Evolutionary conservation across 2,113 vertebrate genomes (phyloP).

Genomic region (Chlorocebus sabaeus): DNA sequence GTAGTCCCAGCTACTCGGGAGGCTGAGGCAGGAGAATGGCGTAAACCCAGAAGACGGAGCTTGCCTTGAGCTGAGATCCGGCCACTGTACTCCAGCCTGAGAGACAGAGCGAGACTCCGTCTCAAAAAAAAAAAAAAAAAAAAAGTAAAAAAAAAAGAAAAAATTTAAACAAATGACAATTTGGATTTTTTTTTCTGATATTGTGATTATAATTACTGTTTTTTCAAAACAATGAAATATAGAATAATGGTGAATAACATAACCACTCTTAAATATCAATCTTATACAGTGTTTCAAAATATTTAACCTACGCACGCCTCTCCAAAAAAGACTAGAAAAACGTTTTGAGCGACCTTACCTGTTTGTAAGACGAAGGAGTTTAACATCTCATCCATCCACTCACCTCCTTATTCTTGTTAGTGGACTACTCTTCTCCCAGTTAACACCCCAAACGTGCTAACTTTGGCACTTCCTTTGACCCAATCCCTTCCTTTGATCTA

Average conservation of each 20-base stretch:
- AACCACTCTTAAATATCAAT: not conserved
- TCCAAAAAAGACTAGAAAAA: not conserved
- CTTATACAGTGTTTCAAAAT: not conserved
- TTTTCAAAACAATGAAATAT: not conserved
- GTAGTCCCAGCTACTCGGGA: no score
- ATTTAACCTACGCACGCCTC: not conserved
- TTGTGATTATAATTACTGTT: not conserved
- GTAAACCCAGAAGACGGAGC: no score
- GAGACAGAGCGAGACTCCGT: no score
- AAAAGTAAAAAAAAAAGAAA: no score
- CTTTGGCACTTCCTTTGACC: not conserved
- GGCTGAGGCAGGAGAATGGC: no score
- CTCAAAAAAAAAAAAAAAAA: no score
- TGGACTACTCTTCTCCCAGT: not conserved
- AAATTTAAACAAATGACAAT: not conserved
- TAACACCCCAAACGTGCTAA: not conserved
- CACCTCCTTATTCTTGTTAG: not conserved
- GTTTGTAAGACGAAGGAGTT: not conserved
- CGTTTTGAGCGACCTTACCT: not conserved
- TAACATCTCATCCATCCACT: not conserved
- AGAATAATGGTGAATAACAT: not conserved
- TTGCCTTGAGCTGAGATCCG: no score
- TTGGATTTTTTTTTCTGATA: constrained; percentile 10
- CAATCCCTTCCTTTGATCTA: not conserved
- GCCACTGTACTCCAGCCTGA: no score